Evolutionary conservation across 2,888 invertebrate species (phyloP), one percentile per base, ranked within the genome.

Genomic region (Branchellion lobata): DNA sequence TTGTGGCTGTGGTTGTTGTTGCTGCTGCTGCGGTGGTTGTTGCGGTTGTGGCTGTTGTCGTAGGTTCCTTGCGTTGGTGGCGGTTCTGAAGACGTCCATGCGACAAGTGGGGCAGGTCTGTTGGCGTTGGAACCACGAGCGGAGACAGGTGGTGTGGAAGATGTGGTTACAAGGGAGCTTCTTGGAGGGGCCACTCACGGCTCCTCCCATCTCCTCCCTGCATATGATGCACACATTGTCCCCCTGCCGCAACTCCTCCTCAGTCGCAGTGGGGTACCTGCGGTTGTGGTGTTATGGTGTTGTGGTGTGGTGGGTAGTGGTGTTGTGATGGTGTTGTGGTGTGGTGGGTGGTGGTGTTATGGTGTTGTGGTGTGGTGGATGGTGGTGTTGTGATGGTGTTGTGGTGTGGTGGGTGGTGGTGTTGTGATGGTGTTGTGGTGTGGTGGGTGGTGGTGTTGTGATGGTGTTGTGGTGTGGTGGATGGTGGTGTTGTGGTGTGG

Each of bases 161-260:
- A 99, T 98, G 88, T 99, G 99, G 87, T 96, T 96, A 89, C 99
- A 99, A 0, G 99, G 98, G 82, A 99, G 89, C 87, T 97, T 98
- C 89, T 99, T 99, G 61, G 96, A 86, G 31, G 77, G 75, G 33
- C 82, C 90, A 79, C 90, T 90, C 57, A 96, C 86, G 31, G 77
- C 77, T 34, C 82, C 90, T 79, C 90, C 90, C 93, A 93, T 93
- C 86, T 93, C 93, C 87, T 93, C 93, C 24, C 97, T 91, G 87
- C 99, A 99, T 85, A 99, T 99, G 85, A 99, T 99, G 88, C 99
- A 99, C 80, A 98, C 97, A 87, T 96, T 96, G 89, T 99, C 98
- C 0, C 85, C 85, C 18, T 93, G 92, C 36, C 92, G 92, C 29
- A 98, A 89, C 88, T 98, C 97, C 84, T 94, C 96, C 0, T 92